Base-by-base conservation (phyloP, 2,797 vertebrate species). In the Smutsia gigantea region DNA sequence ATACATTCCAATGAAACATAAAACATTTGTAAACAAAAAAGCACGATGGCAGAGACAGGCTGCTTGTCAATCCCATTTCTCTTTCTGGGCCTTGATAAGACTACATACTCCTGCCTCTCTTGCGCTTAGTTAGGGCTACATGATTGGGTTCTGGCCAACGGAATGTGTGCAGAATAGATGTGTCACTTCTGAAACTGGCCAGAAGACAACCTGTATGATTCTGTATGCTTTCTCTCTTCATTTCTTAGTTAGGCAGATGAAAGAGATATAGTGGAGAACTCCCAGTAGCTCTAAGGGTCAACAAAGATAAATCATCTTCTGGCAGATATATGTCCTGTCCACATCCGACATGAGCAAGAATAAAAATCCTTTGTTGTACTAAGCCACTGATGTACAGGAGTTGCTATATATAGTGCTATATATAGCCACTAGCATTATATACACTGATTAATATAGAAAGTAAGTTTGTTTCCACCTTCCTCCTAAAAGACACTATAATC, bases 1-100 rank as follows among this genome's bases (percentile, higher is more conserved):
- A 95, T 57, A 82, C 72, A 82, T 64, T 57, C 63, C 72, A 94
- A 55, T 75, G 96, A 96, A 96, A 87, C 31, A 61, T 61, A 87
- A 90, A 96, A 83, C n/a, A 96, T 87, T 89, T 69, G 31, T 74
- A 88, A 93, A 88, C 37, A 90, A 94, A 97, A 93, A 92, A 13
- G 61, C 2, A 61, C 64, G 55, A 19, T 53, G 74, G n/a, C 29
- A 97, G 69, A 94, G 25, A 23, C 17, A 79, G 68, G 31, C 72
- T 86, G 21, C 37, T 88, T 49, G 37, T 42, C 15, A 31, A 51
- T 37, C 51, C 34, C 7, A 19, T 51, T 81, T 95, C n/a, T 64
- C 34, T 59, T 92, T 85, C 82, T 66, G 53, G 23, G 31, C 46
- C 15, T 82, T 31, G 0, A 1, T n/a, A 79, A 79, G 34, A 42